Evolutionary conservation across 2,113 vertebrate genomes (phyloP), one percentile per base, ranked within the genome.

Genomic region (Proteles cristata): DNA sequence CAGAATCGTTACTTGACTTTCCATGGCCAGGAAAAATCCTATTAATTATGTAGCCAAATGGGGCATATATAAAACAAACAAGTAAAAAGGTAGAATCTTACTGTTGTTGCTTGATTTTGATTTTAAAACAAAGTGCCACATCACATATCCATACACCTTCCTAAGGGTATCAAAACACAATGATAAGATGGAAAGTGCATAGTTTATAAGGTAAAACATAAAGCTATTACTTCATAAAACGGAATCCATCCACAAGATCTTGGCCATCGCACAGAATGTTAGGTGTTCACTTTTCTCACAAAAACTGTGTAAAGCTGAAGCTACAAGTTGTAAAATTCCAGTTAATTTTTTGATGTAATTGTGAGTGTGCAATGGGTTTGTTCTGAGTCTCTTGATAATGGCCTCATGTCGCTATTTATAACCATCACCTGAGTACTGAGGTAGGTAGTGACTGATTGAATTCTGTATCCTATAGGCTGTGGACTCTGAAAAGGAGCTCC

Each of bases 381-480:
- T 68, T 69, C 11, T 0, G 0, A 82, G 1, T 28, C 9, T 82
- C 26, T 2, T 26, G 23, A 73, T 16, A 5, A 23, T 7, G 74
- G 14, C 6, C 14, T 66, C 16, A 9, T 7, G 16, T 31, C 11
- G 2, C 23, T n/a, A 2, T 5, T 53, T 26, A 23, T 14, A 66
- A 61, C 23, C 2, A 45, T 25, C 3, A 1, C n/a, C 2, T 4
- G 43, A 28, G 81, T 15, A 0, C 35, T 66, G 53, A 69, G 14
- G 43, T 9, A 11, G 28, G 0, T 1, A 1, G 31, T 17, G 21
- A 3, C 50, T 33, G 7, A 12, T 12, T 61, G 33, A 17, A 35
- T 53, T n/a, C 28, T 63, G 0, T 28, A 2, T 7, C 3, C 0
- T 39, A 0, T 0, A 0, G 48, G 19, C 11, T 8, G 45, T 81